Percentiles rank a stretch among this genome's conserved stretches.
Conservation (phyloP, 2,797 vertebrate genomes). For the Thamnophis elegans region DNA sequence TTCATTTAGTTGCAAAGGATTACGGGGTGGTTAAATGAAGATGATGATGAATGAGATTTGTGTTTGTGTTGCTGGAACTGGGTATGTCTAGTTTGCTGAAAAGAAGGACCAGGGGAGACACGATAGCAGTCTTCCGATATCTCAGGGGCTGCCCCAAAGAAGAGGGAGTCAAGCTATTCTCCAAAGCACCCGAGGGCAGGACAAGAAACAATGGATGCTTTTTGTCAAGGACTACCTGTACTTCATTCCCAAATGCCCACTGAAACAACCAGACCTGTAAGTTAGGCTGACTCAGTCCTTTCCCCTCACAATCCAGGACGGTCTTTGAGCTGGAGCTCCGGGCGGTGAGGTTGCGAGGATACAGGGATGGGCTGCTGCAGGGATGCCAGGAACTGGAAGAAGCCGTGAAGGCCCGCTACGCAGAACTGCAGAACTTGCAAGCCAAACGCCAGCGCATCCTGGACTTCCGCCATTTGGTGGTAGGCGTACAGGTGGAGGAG, state of each 20-base stretch:
- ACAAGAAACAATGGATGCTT: too few relatives aligned
- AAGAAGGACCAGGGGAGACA: too few relatives aligned
- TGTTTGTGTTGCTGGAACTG: too few relatives aligned
- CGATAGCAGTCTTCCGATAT: too few relatives aligned
- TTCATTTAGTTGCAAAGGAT: too few relatives aligned
- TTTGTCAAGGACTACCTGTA: too few relatives aligned
- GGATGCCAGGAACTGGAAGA: constrained; percentile 69
- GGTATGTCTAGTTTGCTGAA: too few relatives aligned
- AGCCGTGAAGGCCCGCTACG: constrained; percentile 62
- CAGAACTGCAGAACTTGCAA: constrained; percentile 66
- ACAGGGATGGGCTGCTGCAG: constrained; percentile 68
- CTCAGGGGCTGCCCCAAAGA: too few relatives aligned
- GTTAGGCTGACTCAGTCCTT: not conserved
- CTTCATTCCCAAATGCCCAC: not conserved
- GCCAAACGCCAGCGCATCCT: constrained; percentile 75
- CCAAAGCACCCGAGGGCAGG: too few relatives aligned
- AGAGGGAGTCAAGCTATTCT: too few relatives aligned
- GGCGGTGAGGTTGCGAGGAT: constrained; percentile 67
- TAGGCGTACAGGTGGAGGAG: constrained; percentile 45
- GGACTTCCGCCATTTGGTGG: constrained; percentile 78
- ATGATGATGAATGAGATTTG: too few relatives aligned
- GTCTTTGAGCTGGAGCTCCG: constrained; percentile 75
- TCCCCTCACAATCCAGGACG: constrained; percentile 56
- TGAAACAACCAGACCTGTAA: not conserved
- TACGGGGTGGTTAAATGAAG: too few relatives aligned